Conservation (phyloP, 2,113 vertebrate genomes). For the Gymnogyps californianus region DNA sequence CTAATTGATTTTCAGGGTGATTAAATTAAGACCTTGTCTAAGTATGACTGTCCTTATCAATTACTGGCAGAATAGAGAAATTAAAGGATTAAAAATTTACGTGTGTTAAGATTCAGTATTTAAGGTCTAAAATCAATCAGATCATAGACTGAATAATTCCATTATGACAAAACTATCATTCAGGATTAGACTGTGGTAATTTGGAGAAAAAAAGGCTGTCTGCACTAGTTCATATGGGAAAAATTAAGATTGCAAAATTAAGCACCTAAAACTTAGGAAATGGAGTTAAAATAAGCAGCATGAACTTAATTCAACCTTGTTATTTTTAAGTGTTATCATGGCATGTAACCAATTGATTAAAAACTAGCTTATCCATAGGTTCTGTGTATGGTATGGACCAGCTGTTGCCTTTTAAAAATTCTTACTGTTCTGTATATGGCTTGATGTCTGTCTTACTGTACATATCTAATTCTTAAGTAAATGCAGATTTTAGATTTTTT, state of each 20-base stretch:
- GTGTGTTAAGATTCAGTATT: slow-evolving; percentile 65
- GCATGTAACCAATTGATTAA: not conserved
- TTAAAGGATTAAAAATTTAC: slow-evolving; percentile 68
- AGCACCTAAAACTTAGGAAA: not conserved
- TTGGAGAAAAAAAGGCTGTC: not conserved
- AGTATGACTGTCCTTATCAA: slow-evolving; percentile 58
- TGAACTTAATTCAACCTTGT: not conserved
- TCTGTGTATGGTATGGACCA: not conserved
- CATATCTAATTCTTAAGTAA: not conserved
- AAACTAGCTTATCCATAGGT: not conserved
- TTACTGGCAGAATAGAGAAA: slow-evolving; percentile 61
- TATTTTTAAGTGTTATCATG: not conserved
- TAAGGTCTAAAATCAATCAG: slow-evolving; percentile 68
- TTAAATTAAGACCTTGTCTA: slow-evolving; percentile 68
- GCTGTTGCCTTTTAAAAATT: not conserved
- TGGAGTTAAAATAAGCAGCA: not conserved
- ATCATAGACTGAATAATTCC: slow-evolving; percentile 62
- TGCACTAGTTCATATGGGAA: not conserved
- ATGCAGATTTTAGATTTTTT: not conserved
- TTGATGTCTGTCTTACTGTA: not conserved
- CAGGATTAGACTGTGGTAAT: slow-evolving; percentile 49
- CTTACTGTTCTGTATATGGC: not conserved
- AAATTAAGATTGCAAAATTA: not conserved
- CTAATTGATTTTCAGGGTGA: slow-evolving; percentile 64
- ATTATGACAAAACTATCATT: slow-evolving; percentile 60